These are phyloP conservation scores for Gallinago solitaria DNA, from an alignment of 2,797 vertebrate species.

Conservation along the genomic window DNA sequence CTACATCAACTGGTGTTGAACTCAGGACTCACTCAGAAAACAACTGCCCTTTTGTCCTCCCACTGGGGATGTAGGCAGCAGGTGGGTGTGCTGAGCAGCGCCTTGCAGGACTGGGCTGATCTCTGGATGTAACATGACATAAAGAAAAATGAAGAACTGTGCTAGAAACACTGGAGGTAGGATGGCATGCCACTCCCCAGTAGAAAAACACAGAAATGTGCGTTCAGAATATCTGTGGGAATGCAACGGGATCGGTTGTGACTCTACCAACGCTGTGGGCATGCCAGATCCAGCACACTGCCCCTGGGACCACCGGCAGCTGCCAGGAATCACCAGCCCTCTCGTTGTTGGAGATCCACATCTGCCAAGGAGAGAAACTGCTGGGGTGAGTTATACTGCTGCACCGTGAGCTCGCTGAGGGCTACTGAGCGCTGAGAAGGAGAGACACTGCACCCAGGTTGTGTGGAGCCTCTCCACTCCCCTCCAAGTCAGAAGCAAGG, in stretches of 20 bases:
- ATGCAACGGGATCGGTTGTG: fast-evolving
- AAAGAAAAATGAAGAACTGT: background rate
- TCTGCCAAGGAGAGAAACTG: background rate
- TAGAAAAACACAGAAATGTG: background rate
- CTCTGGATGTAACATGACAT: background rate
- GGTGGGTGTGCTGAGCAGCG: background rate
- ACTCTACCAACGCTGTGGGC: background rate
- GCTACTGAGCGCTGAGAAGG: background rate
- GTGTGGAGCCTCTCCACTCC: background rate
- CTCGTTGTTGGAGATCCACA: background rate
- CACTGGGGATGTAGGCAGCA: background rate
- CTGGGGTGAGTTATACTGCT: background rate
- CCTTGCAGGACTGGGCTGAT: background rate
- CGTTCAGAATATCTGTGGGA: background rate
- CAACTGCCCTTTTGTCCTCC: background rate
- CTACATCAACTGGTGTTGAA: background rate
- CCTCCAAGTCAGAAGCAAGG: background rate
- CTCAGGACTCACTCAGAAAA: background rate
- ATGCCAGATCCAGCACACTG: background rate
- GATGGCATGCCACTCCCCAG: background rate
- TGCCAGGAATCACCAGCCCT: background rate
- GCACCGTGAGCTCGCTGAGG: background rate
- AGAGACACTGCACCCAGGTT: background rate
- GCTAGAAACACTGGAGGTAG: background rate
- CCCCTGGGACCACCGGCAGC: background rate